Evolutionary conservation across 2,797 vertebrate species (phyloP).

Genomic region (Rhyacichthys aspro): DNA sequence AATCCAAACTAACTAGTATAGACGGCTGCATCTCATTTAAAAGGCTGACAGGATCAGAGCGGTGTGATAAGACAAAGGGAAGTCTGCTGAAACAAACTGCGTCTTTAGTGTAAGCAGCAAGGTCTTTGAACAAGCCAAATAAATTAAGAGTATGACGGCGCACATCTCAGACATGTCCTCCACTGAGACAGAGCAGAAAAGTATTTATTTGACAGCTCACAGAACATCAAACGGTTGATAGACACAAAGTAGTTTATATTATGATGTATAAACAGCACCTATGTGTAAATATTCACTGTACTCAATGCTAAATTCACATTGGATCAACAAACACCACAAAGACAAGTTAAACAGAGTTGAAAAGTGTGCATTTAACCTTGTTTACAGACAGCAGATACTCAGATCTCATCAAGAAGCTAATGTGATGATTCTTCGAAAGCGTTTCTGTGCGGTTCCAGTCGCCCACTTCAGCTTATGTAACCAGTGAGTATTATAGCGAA

Average conservation of each 20-base stretch:
- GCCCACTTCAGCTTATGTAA: constrained; percentile 45
- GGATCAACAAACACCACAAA: too few species aligned
- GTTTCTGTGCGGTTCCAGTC: constrained; percentile 26
- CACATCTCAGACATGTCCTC: not conserved
- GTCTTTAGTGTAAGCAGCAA: constrained; percentile 4
- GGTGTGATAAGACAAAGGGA: constrained; percentile 14
- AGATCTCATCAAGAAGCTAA: constrained; percentile 31
- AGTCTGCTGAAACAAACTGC: constrained; percentile 35
- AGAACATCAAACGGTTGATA: not conserved
- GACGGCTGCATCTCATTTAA: constrained; percentile 26
- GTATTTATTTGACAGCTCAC: not conserved
- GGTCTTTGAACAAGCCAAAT: constrained; percentile 8
- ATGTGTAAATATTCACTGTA: constrained; percentile 18
- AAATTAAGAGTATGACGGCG: not conserved
- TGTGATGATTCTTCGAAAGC: constrained; percentile 34
- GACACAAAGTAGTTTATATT: not conserved
- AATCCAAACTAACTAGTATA: constrained; percentile 9
- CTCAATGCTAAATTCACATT: constrained; percentile 19
- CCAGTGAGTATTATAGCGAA: constrained; percentile 29
- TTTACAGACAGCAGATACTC: too few species aligned
- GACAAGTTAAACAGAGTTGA: too few species aligned
- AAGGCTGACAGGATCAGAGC: constrained; percentile 28
- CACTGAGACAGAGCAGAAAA: not conserved
- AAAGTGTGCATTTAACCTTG: too few species aligned
- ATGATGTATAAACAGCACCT: constrained; percentile 19